Evolutionary conservation across 2,113 vertebrate species (phyloP).

Genomic region (Takifugu bimaculatus): DNA sequence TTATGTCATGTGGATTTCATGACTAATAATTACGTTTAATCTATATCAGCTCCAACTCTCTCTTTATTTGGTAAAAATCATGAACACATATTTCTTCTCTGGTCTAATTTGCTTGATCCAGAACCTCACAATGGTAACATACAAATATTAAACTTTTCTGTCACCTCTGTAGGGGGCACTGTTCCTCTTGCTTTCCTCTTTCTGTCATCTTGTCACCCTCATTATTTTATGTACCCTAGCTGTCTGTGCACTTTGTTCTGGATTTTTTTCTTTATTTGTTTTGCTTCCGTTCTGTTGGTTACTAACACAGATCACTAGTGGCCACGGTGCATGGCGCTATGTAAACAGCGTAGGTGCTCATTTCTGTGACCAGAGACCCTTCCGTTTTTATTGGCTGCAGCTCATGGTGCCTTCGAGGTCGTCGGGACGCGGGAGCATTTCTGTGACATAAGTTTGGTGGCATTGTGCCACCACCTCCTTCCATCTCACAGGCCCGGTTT

Average conservation of each 20-base stretch:
- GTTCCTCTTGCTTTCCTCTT: slow-evolving; percentile 33
- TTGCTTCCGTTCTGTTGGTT: background rate
- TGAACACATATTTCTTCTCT: too few species aligned
- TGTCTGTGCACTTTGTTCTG: background rate
- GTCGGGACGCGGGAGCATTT: background rate
- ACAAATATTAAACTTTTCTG: background rate
- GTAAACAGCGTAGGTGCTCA: slow-evolving; percentile 33
- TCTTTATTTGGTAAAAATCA: too few species aligned
- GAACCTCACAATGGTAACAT: too few species aligned
- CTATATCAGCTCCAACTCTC: too few species aligned
- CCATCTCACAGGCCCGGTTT: slow-evolving; percentile 1
- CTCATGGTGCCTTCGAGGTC: slow-evolving; percentile 12
- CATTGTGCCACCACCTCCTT: slow-evolving; percentile 3
- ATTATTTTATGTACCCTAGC: background rate
- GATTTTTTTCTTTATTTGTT: background rate
- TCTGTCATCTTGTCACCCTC: slow-evolving; percentile 12
- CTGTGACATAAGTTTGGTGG: slow-evolving; percentile 14
- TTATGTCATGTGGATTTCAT: too few species aligned
- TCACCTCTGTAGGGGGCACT: slow-evolving; percentile 63
- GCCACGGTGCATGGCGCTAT: slow-evolving; percentile 21
- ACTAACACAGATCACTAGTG: too few species aligned
- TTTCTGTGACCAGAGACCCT: slow-evolving; percentile 24
- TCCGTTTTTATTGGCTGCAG: slow-evolving; percentile 13
- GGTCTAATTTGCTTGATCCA: too few species aligned
- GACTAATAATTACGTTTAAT: too few species aligned